phyloP scores from a whole-genome alignment of 2,113 vertebrate genomes.

The Xenopus laevis region DNA sequence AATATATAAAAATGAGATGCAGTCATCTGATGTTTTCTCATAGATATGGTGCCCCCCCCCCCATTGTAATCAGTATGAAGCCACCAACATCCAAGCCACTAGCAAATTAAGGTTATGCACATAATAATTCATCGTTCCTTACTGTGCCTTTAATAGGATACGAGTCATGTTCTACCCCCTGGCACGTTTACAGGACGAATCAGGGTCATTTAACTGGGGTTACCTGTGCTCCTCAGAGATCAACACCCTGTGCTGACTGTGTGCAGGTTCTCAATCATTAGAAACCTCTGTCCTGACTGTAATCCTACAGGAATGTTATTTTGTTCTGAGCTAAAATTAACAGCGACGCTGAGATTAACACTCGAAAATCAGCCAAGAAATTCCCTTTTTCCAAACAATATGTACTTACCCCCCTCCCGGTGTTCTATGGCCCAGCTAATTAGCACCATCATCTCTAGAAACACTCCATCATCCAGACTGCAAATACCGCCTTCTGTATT shows the following conservation, averaged over 20 bases:
- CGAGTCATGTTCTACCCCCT: not conserved
- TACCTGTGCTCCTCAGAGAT: constrained; percentile 27
- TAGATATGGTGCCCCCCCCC: too few species aligned
- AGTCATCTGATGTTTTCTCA: too few species aligned
- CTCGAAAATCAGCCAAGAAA: constrained; percentile 33
- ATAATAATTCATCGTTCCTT: too few species aligned
- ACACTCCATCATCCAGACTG: not conserved
- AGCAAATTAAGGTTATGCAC: too few species aligned
- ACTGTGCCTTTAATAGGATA: too few species aligned
- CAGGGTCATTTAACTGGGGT: constrained; percentile 15
- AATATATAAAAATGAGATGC: too few species aligned
- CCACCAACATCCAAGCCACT: too few species aligned
- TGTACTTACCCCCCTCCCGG: not conserved
- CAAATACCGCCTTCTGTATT: too few species aligned
- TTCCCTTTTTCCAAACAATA: constrained; percentile 23
- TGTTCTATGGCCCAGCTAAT: constrained; percentile 20
- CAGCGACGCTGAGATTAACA: constrained; percentile 32
- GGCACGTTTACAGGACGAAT: not conserved
- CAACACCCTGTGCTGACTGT: not conserved
- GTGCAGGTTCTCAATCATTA: constrained; percentile 16
- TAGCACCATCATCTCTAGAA: constrained; percentile 9
- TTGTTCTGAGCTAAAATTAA: constrained; percentile 39
- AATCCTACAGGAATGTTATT: constrained; percentile 36
- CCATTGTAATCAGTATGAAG: too few species aligned
- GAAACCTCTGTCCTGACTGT: constrained; percentile 13